Base-by-base conservation (phyloP, 2,797 vertebrate genomes). In the Protonibea diacanthus region DNA sequence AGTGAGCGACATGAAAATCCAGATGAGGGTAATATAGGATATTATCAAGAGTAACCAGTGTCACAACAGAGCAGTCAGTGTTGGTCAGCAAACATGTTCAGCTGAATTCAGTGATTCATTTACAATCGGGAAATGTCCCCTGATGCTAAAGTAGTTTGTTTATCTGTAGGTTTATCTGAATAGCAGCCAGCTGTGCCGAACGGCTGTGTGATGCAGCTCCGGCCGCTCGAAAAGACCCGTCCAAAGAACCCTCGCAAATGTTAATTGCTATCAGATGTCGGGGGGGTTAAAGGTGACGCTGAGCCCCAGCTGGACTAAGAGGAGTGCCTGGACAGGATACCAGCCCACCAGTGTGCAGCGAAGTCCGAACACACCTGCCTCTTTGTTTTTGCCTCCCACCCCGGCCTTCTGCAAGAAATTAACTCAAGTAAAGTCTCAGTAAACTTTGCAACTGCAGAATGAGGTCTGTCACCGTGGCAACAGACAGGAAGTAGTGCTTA, bases 401-500 rank as follows among this genome's bases (percentile, higher is more conserved):
- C 52, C 3, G 61, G 12, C 38, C 66, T n/a, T 51, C 87, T 84
- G 87, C 42, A 63, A 87, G 83, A 91, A 85, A 89, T 84, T 72
- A 88, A 76, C 72, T 51, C 0, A n/a, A 84, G 77, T 80, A 80
- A 88, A 85, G 81, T 88, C 58, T 61, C 0, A 23, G 74, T 58
- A 72, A 86, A 82, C 56, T 82, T 63, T 87, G 88, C 86, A 92
- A 89, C 82, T 88, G 86, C 88, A 88, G 78, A 94, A 89, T 80
- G 88, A 91, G 91, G 91, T 91, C 88, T 38, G 88, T 94, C 83
- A 52, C 94, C 91, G 62, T 83, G 89, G 93, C 90, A 95, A 95
- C 95, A 91, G 93, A 93, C 95, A 96, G 95, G 95, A 96, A 96
- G 94, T 94, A 90, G 93, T 85, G 78, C 92, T 95, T 95, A 94